Conservation (phyloP, 1,140 invertebrate genomes). For the Eciton burchellii region DNA sequence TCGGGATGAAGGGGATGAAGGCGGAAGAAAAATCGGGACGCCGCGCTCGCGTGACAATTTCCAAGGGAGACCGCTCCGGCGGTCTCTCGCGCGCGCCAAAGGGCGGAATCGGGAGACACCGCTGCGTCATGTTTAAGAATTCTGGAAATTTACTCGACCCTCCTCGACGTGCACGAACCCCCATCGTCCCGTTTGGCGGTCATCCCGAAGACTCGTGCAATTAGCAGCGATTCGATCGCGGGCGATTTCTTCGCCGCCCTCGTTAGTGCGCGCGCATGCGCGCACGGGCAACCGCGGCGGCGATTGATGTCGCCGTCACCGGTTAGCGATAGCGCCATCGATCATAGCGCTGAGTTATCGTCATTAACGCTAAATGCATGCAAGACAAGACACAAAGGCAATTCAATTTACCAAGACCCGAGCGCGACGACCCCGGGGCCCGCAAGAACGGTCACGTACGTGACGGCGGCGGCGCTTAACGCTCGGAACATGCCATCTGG, state of each 20-base stretch:
- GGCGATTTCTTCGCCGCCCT: conserved; percentile 25
- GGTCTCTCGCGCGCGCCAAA: no score
- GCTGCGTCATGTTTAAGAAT: no score
- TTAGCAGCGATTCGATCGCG: neutral
- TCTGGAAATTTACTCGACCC: no score
- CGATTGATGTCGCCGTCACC: conserved; percentile 53
- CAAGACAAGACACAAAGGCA: conserved; percentile 68
- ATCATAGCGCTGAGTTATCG: conserved; percentile 66
- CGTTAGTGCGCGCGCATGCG: conserved; percentile 20
- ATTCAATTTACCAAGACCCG: conserved; percentile 62
- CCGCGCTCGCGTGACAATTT: no score
- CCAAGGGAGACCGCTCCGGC: no score
- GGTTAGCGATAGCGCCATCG: conserved; percentile 58
- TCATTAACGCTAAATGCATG: conserved; percentile 70
- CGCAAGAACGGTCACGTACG: conserved; percentile 62
- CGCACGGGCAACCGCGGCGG: conserved; percentile 20
- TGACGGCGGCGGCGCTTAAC: conserved; percentile 46
- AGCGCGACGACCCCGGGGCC: conserved; percentile 48
- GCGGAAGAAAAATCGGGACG: no score
- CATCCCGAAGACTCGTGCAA: no score
- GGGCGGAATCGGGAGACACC: no score
- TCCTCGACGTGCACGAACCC: no score
- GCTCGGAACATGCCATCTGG: conserved; percentile 56
- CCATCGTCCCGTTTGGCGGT: no score
- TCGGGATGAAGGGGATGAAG: no score